phyloP scores from a whole-genome alignment of 37 sponge, comb jelly and placozoan species.

The Halisarca cf. caerulea region DNA sequence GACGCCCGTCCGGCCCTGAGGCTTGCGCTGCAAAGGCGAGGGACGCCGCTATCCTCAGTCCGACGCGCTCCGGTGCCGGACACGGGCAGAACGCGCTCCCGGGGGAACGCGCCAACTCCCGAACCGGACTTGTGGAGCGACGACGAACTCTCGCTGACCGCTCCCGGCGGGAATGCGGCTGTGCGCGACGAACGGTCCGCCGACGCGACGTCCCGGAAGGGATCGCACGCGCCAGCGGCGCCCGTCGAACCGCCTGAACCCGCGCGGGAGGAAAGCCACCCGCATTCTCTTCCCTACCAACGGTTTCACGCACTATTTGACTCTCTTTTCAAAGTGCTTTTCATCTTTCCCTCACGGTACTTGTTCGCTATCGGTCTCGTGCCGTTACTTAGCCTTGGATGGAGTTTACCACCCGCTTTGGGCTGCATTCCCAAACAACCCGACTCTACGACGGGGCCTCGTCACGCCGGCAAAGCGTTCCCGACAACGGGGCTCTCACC shows the following conservation, averaged over 20 bases:
- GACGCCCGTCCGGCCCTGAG: conserved; percentile 31
- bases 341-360: conserved; percentile 76
- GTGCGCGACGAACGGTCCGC: conserved; percentile 17
- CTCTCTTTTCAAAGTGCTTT: conserved; percentile 88
- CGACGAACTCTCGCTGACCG: not conserved
- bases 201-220: conserved; percentile 17
- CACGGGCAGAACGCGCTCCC: not conserved
- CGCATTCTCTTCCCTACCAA: conserved; percentile 63
- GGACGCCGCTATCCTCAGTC: conserved; percentile 29
- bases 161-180: not conserved
- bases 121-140: not conserved
- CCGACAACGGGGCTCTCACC: conserved; percentile 79
- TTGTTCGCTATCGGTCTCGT: conserved; percentile 77
- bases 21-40: conserved; percentile 26
- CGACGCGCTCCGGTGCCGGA: not conserved
- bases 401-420: conserved; percentile 85
- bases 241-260: conserved; percentile 9
- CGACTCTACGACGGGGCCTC: conserved; percentile 64
- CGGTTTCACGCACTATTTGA: conserved; percentile 80
- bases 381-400: conserved; percentile 56
- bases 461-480: not conserved
- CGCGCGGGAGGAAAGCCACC: not conserved
- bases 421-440: conserved; percentile 89
- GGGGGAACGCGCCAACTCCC: not conserved
- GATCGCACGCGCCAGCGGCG: conserved; percentile 43